Evolutionary conservation across 2,797 vertebrate genomes (phyloP).

Genomic region (Syndactyla subalaris): DNA sequence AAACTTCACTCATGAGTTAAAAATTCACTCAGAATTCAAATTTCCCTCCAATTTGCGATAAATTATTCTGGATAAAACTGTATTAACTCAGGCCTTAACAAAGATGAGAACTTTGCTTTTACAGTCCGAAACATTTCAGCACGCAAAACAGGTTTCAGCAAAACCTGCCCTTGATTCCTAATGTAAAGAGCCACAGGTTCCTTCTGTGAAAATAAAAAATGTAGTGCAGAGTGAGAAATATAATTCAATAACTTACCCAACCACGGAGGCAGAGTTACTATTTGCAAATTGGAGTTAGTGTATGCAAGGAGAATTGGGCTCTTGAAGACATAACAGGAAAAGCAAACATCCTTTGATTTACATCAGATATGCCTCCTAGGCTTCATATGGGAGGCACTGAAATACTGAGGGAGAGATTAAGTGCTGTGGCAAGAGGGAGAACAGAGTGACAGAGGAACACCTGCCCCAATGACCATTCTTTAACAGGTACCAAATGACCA

Average conservation of each 20-base stretch:
- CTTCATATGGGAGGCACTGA: background rate
- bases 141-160: background rate
- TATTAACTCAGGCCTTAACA: conserved; percentile 20
- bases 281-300: background rate
- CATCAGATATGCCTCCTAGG: background rate
- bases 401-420: background rate
- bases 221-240: background rate
- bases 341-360: conserved; percentile 37
- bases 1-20: conserved; percentile 8
- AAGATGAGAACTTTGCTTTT: background rate
- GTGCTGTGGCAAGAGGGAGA: background rate
- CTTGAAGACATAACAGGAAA: conserved; percentile 52
- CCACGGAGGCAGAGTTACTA: background rate
- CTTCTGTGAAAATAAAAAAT: conserved; percentile 13
- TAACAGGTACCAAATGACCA: background rate
- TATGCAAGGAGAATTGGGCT: background rate
- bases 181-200: background rate
- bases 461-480: background rate
- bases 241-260: background rate
- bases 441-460: background rate
- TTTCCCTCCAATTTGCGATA: conserved; percentile 36
- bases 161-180: background rate
- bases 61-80: conserved; percentile 21
- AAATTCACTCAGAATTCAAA: conserved; percentile 37
- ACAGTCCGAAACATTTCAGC: background rate